phyloP scores from a whole-genome alignment of 2,888 invertebrate species.

The Rhagonycha fulva region DNA sequence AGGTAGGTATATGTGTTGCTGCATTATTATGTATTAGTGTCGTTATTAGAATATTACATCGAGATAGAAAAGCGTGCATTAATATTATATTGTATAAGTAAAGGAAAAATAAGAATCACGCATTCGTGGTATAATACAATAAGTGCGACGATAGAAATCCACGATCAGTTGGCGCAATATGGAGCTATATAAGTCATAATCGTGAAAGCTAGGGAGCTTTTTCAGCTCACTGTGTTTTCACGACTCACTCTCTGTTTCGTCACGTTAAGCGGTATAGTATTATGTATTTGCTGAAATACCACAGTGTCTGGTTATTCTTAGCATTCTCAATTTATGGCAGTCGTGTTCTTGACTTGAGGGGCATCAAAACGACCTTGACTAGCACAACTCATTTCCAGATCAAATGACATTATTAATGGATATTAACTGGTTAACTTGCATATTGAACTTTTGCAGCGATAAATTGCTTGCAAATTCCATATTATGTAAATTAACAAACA shows the following conservation, averaged over 20 bases:
- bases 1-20: not conserved
- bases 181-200: conserved; percentile 32
- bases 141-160: conserved; percentile 34
- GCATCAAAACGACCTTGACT: conserved; percentile 26
- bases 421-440: conserved; percentile 33
- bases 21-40: conserved; percentile 13
- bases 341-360: conserved; percentile 29
- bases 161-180: conserved; percentile 30
- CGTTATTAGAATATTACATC: conserved; percentile 31
- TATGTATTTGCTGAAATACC: conserved; percentile 38
- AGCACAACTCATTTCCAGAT: conserved; percentile 28
- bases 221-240: conserved; percentile 31
- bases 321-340: conserved; percentile 34
- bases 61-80: conserved; percentile 31
- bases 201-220: conserved; percentile 33
- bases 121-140: conserved; percentile 37
- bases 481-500: conserved; percentile 1
- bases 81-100: conserved; percentile 36
- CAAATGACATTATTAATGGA: conserved; percentile 37
- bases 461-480: conserved; percentile 18
- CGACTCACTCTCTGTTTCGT: conserved; percentile 36
- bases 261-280: conserved; percentile 35
- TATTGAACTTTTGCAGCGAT: conserved; percentile 34
- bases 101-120: conserved; percentile 37
- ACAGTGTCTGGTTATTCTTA: conserved; percentile 35